Evolutionary conservation across 2,797 vertebrate genomes (phyloP).

Genomic region (Molossus alvarezi): DNA sequence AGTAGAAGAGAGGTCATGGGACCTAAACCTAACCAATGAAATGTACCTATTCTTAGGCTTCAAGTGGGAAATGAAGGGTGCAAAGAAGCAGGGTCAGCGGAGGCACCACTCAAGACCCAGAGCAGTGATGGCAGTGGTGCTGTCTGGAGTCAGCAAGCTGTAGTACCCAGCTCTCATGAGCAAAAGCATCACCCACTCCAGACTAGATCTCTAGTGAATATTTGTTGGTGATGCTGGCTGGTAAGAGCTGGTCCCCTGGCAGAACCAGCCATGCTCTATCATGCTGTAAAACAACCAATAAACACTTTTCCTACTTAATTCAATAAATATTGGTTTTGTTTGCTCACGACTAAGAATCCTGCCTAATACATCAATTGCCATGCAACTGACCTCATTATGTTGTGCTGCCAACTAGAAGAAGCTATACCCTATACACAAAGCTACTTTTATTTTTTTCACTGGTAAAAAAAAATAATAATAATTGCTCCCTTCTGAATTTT

Average conservation of each 20-base stretch:
- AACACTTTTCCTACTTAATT: not conserved
- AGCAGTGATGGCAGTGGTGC: not conserved
- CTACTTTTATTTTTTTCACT: constrained; percentile 87
- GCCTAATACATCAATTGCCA: constrained; percentile 61
- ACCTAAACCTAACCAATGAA: not conserved
- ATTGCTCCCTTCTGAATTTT: constrained; percentile 79
- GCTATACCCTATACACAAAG: constrained; percentile 82
- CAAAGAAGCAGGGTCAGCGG: not conserved
- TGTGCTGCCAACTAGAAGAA: constrained; percentile 79
- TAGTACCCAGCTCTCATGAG: not conserved
- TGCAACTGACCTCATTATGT: constrained; percentile 84
- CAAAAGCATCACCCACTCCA: not conserved
- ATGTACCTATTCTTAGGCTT: not conserved
- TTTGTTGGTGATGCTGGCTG: not conserved
- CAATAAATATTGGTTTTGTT: not conserved
- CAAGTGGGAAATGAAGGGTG: not conserved
- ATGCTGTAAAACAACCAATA: not conserved
- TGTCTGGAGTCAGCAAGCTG: not conserved
- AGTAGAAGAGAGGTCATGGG: not conserved
- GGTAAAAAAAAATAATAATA: constrained; percentile 73
- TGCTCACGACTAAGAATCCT: not conserved
- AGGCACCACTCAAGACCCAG: not conserved
- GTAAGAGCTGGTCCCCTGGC: not conserved
- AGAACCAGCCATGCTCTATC: not conserved
- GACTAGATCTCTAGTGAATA: not conserved